phyloP scores from a whole-genome alignment of 2,797 vertebrate genomes.

The Neostethus bicornis region DNA sequence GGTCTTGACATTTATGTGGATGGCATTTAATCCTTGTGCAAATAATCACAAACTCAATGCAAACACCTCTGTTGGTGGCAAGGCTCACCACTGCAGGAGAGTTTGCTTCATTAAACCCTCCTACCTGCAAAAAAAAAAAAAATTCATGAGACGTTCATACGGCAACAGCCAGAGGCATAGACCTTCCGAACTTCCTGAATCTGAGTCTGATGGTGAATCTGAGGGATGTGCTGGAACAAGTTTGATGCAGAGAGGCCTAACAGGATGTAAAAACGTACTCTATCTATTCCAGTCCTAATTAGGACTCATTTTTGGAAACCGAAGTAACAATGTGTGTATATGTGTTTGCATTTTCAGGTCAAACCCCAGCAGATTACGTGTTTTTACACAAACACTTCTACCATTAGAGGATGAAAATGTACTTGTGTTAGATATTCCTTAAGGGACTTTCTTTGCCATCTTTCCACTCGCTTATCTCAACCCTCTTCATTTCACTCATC shows the following conservation, averaged over 20 bases:
- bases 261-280: background rate
- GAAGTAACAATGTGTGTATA: too few relatives aligned
- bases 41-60: background rate
- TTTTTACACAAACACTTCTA: too few relatives aligned
- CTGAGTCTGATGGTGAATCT: slow-evolving; percentile 6
- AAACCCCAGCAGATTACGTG: too few relatives aligned
- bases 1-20: background rate
- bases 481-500: slow-evolving; percentile 30
- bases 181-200: slow-evolving; percentile 4
- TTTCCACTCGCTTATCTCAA: slow-evolving; percentile 16
- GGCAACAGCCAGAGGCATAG: background rate
- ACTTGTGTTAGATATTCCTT: background rate
- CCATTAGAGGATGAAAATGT: too few relatives aligned
- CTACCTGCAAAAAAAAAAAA: background rate
- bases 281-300: background rate
- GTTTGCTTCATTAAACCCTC: background rate
- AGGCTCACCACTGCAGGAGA: background rate
- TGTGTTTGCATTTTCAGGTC: too few relatives aligned
- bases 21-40: background rate
- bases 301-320: too few relatives aligned
- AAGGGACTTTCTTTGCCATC: slow-evolving; percentile 16
- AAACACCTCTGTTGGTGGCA: too few relatives aligned
- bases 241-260: background rate
- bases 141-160: background rate
- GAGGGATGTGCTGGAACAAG: slow-evolving; percentile 7